Evolutionary conservation across 2,888 invertebrate genomes (phyloP), one percentile per base, ranked within the genome.

Genomic region (Ditula angustiorana): DNA sequence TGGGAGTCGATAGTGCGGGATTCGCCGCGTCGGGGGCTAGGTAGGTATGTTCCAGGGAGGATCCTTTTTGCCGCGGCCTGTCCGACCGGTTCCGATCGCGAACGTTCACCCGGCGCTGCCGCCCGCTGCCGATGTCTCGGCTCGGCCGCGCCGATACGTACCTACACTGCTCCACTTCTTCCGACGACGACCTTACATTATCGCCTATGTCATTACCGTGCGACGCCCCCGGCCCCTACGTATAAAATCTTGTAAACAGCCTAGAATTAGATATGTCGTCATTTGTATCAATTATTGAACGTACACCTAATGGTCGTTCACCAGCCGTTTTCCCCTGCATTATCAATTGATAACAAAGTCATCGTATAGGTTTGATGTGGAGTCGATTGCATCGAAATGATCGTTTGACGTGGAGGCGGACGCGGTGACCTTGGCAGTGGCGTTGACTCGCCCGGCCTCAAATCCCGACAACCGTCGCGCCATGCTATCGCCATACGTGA

Each of bases 391-490:
- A 82, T 71, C 71, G 72, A 78, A 72, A 68, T 68, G 73, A 79
- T 53, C 76, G 66, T 50, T 55, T 57, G 44, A 47, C 52, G 63
- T 63, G 44, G 60, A 53, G 78, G 74, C 82, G 83, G 79, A 75
- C 82, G 77, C 71, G 69, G 47, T 77, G 91, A 85, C 92, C 91
- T 91, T 91, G 92, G 80, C 84, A 80, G 79, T 86, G 90, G 85
- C 91, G 87, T 90, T 92, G 90, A 92, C 90, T 90, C 79, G 78
- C 70, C 77, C 76, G 80, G 78, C 86, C 86, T 86, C 81, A 83
- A 87, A 87, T 86, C 85, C 80, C 81, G 79, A 77, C 83, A 75
- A 80, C 78, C 76, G 78, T 73, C 79, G 73, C 79, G 78, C 78
- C 80, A 58, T 58, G 60, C 35, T 66, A 19, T 55, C 28, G 55